Conservation (phyloP, 1,140 invertebrate species). For the Eubasilissa regina region DNA sequence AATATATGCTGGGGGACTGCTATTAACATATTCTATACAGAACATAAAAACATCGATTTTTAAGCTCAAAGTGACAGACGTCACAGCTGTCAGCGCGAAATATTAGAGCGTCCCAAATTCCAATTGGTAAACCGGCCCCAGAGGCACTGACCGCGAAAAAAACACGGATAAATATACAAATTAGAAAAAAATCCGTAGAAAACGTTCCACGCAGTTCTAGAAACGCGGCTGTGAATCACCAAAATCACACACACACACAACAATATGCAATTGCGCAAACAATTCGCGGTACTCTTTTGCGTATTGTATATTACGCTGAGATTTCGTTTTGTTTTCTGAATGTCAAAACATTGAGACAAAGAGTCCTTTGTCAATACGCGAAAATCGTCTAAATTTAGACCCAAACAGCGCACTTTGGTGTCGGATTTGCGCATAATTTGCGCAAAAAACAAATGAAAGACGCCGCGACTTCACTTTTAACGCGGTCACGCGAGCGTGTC, state of each 20-base stretch:
- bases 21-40: neutral
- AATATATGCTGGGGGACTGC: neutral
- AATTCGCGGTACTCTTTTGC: too few relatives aligned
- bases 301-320: neutral
- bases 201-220: neutral
- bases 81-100: neutral
- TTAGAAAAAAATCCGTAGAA: neutral
- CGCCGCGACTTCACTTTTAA: constrained; percentile 8
- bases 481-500: neutral
- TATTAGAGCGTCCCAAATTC: neutral
- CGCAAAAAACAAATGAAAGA: neutral
- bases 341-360: constrained; percentile 18
- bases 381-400: constrained; percentile 13
- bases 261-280: neutral
- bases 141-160: constrained; percentile 22
- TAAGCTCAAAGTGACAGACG: neutral
- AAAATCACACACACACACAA: neutral
- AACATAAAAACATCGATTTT: neutral
- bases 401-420: too few relatives aligned
- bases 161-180: neutral
- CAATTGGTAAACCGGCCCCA: constrained; percentile 5
- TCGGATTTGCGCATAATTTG: neutral
- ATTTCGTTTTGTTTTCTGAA: neutral
- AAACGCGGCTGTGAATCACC: neutral
- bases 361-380: neutral